Evolutionary conservation across 2,113 vertebrate species (phyloP), one percentile per base, ranked within the genome.

Genomic region (Leucoraja erinaceus): DNA sequence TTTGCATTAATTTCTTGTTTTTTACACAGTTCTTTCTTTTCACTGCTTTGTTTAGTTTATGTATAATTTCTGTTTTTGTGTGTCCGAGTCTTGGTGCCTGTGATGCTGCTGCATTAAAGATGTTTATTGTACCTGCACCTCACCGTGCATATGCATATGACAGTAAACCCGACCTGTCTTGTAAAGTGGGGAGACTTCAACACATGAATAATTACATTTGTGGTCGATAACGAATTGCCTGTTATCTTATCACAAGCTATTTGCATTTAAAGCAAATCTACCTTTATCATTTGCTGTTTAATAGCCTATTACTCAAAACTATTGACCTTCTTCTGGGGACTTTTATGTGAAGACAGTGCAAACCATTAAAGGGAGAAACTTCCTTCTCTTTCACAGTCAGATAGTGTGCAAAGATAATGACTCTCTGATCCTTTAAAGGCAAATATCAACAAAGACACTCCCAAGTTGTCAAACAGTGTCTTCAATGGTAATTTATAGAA

Each of bases 261-360:
- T 96, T 22, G 12, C 96, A 96, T 96, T 95, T 95, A 95, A 96
- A 97, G 95, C 95, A 96, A 95, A 95, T 95, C 95, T 95, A 95
- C 96, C 95, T 95, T 95, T 96, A 97, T 97, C 96, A 96, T 96
- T 95, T 94, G 95, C 95, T 97, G 96, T 96, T 97, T 96, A 97
- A 96, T 96, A 97, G 96, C 96, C 97, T 96, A 96, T 96, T 97
- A 96, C 97, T 97, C 96, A 96, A 96, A 94, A 94, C 95, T 95
- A 94, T 83, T 93, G 95, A 94, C 95, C 97, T 97, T 72, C 94
- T 95, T 93, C 94, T 94, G 93, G 93, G 96, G 94, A 94, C 95
- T 95, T 96, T 97, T 97, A 97, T 97, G 97, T 97, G 96, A 97
- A 96, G 96, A 97, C 96, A 94, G 0, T 95, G 94, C 96, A 95